phyloP scores from a whole-genome alignment of 1,140 invertebrate genomes.

The Ruditapes philippinarum region DNA sequence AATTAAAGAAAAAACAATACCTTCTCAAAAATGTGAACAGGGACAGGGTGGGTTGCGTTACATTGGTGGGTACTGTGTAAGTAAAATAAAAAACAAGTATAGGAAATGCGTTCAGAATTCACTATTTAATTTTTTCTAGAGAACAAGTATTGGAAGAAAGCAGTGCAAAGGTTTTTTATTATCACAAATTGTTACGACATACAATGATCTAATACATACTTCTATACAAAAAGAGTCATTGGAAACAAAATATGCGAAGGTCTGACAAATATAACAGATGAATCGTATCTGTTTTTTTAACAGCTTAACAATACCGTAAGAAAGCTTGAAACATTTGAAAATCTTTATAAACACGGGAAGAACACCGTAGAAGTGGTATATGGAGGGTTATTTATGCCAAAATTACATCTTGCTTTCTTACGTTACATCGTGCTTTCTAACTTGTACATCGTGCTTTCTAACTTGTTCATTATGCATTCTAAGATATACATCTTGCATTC shows the following conservation, averaged over 20 bases:
- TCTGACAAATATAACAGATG: neutral
- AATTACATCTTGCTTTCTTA: no score
- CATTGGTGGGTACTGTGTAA: neutral
- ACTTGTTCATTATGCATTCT: no score
- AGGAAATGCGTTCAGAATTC: neutral
- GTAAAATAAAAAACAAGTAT: constrained; percentile 6
- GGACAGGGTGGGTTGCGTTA: neutral
- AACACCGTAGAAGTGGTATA: neutral
- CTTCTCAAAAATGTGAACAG: neutral
- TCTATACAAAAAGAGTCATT: neutral
- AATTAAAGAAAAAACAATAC: neutral
- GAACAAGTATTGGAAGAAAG: neutral
- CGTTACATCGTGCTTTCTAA: no score
- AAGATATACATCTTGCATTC: no score
- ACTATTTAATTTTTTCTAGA: neutral
- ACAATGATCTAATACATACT: neutral
- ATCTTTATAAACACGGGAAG: neutral
- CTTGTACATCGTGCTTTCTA: no score
- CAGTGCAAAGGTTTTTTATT: neutral
- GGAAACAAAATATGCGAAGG: neutral
- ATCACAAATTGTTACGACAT: neutral
- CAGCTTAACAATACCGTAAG: neutral
- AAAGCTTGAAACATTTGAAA: neutral
- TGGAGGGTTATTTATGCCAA: no score
- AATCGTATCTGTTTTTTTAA: neutral